A percentile compares a stretch with the other conserved stretches of the same genome.
These are phyloP conservation scores for Thecophora atra DNA, from an alignment of 2,888 invertebrate species.

Conservation along the genomic window DNA sequence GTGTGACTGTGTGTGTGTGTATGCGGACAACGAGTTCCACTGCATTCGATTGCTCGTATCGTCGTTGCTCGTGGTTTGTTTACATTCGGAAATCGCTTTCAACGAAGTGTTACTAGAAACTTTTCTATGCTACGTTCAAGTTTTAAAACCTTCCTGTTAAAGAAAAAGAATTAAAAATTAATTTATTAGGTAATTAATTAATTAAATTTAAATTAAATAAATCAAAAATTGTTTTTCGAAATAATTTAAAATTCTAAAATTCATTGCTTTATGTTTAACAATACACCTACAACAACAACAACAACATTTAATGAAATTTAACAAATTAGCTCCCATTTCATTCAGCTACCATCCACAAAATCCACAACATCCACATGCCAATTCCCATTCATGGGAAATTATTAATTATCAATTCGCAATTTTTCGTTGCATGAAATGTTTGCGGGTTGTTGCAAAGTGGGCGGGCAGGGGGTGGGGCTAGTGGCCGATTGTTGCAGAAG, in stretches of 20 bases:
- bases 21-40: slow-evolving; percentile 8
- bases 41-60: neutral
- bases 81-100: neutral
- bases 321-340: too few relatives aligned
- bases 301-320: too few relatives aligned
- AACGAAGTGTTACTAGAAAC: too few relatives aligned
- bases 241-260: too few relatives aligned
- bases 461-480: neutral
- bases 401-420: neutral
- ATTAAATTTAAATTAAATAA: too few relatives aligned
- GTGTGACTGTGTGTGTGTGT: neutral
- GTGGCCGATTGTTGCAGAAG: slow-evolving; percentile 25
- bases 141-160: too few relatives aligned
- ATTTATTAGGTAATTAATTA: too few relatives aligned
- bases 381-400: neutral
- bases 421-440: neutral
- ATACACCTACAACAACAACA: too few relatives aligned
- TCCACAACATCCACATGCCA: slow-evolving; percentile 33
- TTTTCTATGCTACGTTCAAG: too few relatives aligned
- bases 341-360: neutral
- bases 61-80: neutral
- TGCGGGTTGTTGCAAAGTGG: neutral
- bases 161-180: too few relatives aligned
- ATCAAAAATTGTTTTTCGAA: too few relatives aligned
- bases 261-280: too few relatives aligned